Base-by-base conservation (phyloP, 2,888 invertebrate genomes). In the Dynastes tityus region DNA sequence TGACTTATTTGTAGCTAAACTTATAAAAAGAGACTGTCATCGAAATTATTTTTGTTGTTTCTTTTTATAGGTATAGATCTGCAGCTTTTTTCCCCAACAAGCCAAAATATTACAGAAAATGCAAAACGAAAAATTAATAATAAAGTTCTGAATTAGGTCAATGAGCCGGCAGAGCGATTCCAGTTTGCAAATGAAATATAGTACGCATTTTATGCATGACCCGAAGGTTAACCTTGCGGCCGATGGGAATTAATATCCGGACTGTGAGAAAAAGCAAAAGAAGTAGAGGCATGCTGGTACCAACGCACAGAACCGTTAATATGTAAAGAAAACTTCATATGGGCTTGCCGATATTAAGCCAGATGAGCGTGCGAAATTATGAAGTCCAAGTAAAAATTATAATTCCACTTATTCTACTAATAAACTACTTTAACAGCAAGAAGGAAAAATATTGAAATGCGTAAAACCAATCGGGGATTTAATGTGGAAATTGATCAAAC, bases 231-330 rank as follows among this genome's bases (percentile, higher is more conserved):
- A 71, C 71, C 71, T 58, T 71, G 55, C 55, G 71, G 71, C 71
- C 58, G 71, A 55, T 71, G 71, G 58, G 55, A 71, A 71, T 55
- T 71, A 55, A 71, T 71, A 32, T 71, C 55, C 58, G 71, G 71
- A 71, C 32, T 71, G 71, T 71, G 55, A 71, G 71, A 71, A 71
- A 58, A 4, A 16, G 71, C 16, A 58, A 68, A 68, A 68, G 71
- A 22, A 71, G 55, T 71, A 58, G 16, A 71, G 16, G 58, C 16
- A 71, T 71, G 71, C 71, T 71, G 58, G 71, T 71, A 58, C 71
- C 71, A 16, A 58, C 37, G n/a, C 32, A 16, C 11, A 37, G 1
- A 58, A 58, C 45, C 45, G 55, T 58, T 58, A 58, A 45, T 45
- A 11, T 1, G 8, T 8, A 1, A 45, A 58, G 22, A 22, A 58